These are phyloP conservation scores for Drosophila mauritiana DNA, from an alignment of 1,140 invertebrate genomes.

Conservation along the genomic window DNA sequence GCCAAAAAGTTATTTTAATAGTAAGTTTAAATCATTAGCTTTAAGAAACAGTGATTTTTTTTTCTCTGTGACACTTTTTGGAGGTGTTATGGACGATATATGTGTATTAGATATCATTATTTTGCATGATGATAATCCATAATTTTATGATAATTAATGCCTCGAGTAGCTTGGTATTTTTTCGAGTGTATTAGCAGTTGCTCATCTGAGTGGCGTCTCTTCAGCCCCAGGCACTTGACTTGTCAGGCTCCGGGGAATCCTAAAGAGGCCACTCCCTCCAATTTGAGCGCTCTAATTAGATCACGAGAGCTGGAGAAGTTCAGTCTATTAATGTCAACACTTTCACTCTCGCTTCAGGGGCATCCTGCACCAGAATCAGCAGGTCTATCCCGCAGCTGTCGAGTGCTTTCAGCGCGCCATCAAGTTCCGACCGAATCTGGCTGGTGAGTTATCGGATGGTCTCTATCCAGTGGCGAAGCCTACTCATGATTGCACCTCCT, in stretches of 20 bases:
- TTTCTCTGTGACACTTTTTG: too few relatives aligned
- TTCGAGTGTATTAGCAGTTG: slow-evolving; percentile 6
- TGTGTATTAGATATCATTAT: too few relatives aligned
- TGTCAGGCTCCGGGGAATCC: slow-evolving; percentile 21
- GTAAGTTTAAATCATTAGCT: too few relatives aligned
- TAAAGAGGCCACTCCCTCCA: slow-evolving; percentile 38
- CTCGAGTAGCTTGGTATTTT: neutral
- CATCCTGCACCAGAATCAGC: slow-evolving; percentile 95
- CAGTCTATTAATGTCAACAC: slow-evolving; percentile 70
- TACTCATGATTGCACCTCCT: neutral
- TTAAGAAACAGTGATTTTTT: too few relatives aligned
- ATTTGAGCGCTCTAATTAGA: slow-evolving; percentile 66
- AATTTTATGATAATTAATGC: neutral
- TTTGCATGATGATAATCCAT: too few relatives aligned
- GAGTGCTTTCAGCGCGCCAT: slow-evolving; percentile 96
- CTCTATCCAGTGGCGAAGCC: neutral
- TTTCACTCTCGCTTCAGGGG: slow-evolving; percentile 90
- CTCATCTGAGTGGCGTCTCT: slow-evolving; percentile 21
- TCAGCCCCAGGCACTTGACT: slow-evolving; percentile 34
- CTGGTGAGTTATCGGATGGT: slow-evolving; percentile 90
- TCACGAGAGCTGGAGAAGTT: slow-evolving; percentile 61
- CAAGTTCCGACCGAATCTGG: slow-evolving; percentile 96
- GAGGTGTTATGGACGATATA: too few relatives aligned
- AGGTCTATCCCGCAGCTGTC: slow-evolving; percentile 94
- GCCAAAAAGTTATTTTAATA: too few relatives aligned